phyloP scores from a whole-genome alignment of 2,113 vertebrate genomes.

The Vidua macroura region DNA sequence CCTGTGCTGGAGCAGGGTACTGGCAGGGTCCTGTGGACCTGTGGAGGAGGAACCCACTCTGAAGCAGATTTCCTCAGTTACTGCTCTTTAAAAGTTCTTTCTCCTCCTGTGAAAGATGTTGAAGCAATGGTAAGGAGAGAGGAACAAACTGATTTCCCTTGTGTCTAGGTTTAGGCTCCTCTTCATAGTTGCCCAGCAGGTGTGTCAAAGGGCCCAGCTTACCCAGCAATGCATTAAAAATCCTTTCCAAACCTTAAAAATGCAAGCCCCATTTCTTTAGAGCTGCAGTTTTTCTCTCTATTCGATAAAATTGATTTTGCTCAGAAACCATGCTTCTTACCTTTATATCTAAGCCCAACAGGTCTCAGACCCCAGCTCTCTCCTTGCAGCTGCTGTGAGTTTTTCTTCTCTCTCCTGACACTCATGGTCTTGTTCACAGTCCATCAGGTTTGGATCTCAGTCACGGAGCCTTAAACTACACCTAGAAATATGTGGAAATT shows the following conservation, averaged over 20 bases:
- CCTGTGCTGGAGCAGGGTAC: not conserved
- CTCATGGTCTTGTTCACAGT: not conserved
- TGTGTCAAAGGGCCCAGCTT: not conserved
- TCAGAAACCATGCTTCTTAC: not conserved
- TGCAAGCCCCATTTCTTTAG: not conserved
- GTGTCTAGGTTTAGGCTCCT: not conserved
- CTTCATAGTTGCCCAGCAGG: not conserved
- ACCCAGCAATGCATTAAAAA: not conserved
- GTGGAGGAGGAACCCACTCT: not conserved
- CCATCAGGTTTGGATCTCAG: not conserved
- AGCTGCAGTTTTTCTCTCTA: not conserved
- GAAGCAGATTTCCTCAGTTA: not conserved
- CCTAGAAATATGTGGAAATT: constrained; percentile 3
- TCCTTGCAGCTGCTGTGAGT: not conserved
- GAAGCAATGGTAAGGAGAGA: not conserved
- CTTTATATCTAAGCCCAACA: not conserved
- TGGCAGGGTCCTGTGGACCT: too few species aligned
- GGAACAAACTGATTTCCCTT: not conserved
- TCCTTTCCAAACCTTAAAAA: not conserved
- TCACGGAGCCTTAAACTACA: not conserved
- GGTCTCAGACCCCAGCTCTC: not conserved
- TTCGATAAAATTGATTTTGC: not conserved
- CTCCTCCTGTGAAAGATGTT: not conserved
- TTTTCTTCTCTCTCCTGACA: constrained; percentile 19
- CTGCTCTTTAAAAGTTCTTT: not conserved